These are phyloP conservation scores for Psilopogon haemacephalus DNA, from an alignment of 2,113 vertebrate genomes.

Conservation along the genomic window DNA sequence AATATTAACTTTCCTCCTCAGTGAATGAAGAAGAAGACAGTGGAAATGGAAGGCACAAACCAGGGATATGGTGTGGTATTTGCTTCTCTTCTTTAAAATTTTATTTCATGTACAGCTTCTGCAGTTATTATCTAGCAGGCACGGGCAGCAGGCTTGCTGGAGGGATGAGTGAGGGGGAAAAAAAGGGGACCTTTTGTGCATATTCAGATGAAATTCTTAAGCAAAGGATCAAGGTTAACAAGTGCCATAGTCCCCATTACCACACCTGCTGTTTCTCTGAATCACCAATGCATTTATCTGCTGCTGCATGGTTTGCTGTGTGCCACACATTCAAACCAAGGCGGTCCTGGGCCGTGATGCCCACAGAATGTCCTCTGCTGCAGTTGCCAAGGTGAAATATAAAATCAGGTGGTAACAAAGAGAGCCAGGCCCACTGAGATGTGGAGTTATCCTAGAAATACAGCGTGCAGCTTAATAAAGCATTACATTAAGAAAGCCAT, in stretches of 20 bases:
- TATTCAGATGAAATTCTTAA: neutral
- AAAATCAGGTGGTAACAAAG: neutral
- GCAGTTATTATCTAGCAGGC: neutral
- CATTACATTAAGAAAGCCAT: neutral
- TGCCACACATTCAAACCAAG: neutral
- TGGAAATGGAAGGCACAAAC: neutral
- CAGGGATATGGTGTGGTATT: neutral
- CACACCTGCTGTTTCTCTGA: neutral
- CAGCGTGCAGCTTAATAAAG: neutral
- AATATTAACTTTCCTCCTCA: conserved; percentile 71
- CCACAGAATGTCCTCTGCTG: neutral
- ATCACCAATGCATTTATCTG: neutral
- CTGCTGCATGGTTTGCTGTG: neutral
- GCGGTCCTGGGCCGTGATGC: neutral
- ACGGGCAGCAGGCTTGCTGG: neutral
- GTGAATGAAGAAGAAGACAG: neutral
- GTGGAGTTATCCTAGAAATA: neutral
- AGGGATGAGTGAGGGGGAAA: neutral
- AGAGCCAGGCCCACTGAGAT: neutral
- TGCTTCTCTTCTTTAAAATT: conserved; percentile 4
- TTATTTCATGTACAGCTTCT: neutral
- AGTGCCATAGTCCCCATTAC: neutral
- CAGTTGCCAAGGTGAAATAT: neutral
- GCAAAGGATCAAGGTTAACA: neutral
- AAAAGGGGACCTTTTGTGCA: neutral